Percentiles rank a stretch among this genome's conserved stretches.
Conservation (phyloP, 2,888 invertebrate genomes). For the Aelia acuminata region DNA sequence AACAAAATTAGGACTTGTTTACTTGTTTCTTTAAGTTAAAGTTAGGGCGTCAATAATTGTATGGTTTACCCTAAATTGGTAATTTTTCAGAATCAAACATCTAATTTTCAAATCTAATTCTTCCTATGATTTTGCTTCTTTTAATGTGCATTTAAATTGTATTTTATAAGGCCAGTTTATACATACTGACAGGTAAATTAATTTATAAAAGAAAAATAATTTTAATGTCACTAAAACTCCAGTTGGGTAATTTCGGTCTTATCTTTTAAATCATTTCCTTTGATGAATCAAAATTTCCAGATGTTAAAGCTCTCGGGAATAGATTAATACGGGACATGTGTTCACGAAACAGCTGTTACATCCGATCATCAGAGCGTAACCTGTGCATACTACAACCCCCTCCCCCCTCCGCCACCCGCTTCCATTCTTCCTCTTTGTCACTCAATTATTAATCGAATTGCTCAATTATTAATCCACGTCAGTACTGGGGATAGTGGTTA, state of each 20-base stretch:
- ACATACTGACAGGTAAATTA: too few species aligned
- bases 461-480: background rate
- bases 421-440: background rate
- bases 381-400: background rate
- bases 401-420: background rate
- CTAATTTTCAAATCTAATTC: too few species aligned
- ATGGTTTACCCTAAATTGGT: too few species aligned
- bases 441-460: background rate
- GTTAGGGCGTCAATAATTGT: too few species aligned
- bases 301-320: background rate
- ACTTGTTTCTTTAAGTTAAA: too few species aligned
- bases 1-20: too few species aligned
- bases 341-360: constrained; percentile 6
- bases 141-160: too few species aligned
- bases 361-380: background rate
- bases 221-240: too few species aligned
- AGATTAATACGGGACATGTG: background rate
- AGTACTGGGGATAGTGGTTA: background rate
- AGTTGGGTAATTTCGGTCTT: background rate
- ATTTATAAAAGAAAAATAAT: too few species aligned
- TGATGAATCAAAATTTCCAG: constrained; percentile 8
- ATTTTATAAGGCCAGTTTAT: too few species aligned
- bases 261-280: background rate
- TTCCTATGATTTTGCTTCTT: too few species aligned
- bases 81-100: too few species aligned